Percentiles rank a stretch among this genome's conserved stretches.
Evolutionary conservation across 1,140 invertebrate species (phyloP).

Genomic region (Formica selysi): DNA sequence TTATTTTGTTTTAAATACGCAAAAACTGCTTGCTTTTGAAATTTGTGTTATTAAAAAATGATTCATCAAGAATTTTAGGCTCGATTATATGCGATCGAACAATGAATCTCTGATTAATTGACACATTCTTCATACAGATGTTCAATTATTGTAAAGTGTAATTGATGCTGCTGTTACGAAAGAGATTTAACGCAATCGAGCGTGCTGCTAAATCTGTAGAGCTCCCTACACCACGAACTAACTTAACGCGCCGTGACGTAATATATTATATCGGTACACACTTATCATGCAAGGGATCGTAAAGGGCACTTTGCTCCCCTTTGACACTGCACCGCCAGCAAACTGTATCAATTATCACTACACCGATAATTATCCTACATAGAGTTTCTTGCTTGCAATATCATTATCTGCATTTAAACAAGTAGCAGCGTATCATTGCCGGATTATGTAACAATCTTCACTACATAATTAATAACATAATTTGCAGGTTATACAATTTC

Average conservation of each 20-base stretch:
- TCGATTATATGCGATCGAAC: not conserved
- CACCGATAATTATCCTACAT: conserved; percentile 33
- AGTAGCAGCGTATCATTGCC: not conserved
- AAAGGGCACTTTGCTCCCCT: conserved; percentile 44
- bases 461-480: conserved; percentile 25
- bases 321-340: not conserved
- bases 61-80: not conserved
- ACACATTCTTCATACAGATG: not conserved
- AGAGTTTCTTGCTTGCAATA: conserved; percentile 27
- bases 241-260: not conserved
- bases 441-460: conserved; percentile 3
- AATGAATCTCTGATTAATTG: conserved; percentile 19
- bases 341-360: conserved; percentile 54
- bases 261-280: conserved; percentile 44
- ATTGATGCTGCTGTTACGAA: not conserved
- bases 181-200: conserved; percentile 7
- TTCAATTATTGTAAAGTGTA: not conserved
- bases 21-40: not conserved
- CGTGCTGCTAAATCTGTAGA: conserved; percentile 12
- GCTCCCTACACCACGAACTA: not conserved
- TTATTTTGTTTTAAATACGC: not conserved
- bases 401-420: conserved; percentile 35
- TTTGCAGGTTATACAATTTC: not conserved
- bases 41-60: not conserved
- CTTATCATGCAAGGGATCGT: conserved; percentile 39